These are phyloP conservation scores for Siniperca obscura DNA, from an alignment of 2,797 vertebrate species.

Conservation along the genomic window DNA sequence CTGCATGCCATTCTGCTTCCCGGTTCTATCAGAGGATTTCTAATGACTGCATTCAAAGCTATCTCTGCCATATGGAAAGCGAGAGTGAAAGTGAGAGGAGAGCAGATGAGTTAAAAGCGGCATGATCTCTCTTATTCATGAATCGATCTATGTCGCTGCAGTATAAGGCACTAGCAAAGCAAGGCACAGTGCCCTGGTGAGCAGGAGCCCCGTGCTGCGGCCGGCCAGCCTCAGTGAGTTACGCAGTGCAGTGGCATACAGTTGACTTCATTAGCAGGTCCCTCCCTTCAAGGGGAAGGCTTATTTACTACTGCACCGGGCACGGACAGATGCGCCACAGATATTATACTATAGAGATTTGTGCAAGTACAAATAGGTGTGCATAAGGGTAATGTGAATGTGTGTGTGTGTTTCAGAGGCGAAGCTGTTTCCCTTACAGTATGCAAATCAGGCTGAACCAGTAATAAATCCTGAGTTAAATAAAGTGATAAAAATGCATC, in stretches of 20 bases:
- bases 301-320: constrained; percentile 72
- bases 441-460: constrained; percentile 34
- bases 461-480: constrained; percentile 36
- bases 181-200: constrained; percentile 55
- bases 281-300: constrained; percentile 65
- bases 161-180: constrained; percentile 59
- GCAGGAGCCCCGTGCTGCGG: constrained; percentile 63
- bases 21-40: constrained; percentile 66
- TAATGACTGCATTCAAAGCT: constrained; percentile 75
- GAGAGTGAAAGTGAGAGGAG: constrained; percentile 60
- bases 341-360: constrained; percentile 57
- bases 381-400: background rate
- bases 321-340: constrained; percentile 69
- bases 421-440: constrained; percentile 31
- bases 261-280: constrained; percentile 79
- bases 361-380: constrained; percentile 57
- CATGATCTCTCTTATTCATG: constrained; percentile 64
- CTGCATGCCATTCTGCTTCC: constrained; percentile 70
- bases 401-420: constrained; percentile 35
- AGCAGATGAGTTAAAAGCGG: constrained; percentile 55
- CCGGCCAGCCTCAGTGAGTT: constrained; percentile 67
- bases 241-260: constrained; percentile 80
- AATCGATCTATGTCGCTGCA: constrained; percentile 67
- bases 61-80: constrained; percentile 52
- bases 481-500: constrained; percentile 30